Evolutionary conservation across 35 echinoderm and acorn worm species (phyloP), one percentile per base, ranked within the genome.

Genomic region (Lytechinus pictus): DNA sequence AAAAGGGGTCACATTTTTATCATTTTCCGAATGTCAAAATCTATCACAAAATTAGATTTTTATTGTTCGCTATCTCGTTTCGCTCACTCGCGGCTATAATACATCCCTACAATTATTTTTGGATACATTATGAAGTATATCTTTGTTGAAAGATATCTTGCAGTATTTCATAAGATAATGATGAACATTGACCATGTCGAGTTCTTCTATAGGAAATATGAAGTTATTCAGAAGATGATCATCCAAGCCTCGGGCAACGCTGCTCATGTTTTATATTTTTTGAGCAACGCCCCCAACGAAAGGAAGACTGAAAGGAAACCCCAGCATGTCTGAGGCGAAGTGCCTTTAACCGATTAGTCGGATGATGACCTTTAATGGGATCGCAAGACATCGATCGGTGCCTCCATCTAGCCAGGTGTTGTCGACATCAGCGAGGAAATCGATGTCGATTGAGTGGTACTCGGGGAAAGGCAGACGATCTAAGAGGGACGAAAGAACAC

Each of bases 381-480:
- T 44, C 28, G 88, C 29, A 9, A 51, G 3, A 10, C 88, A 90
- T 90, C 88, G 88, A 90, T 90, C 52, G 28, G 88, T 90, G 88
- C 88, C 88, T 54, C 29, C 29, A 54, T 90, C 88, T 90, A 90
- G 11, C 88, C 88, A 90, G 88, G 88, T 90, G 88, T 44, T 90
- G 52, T 44, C 88, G 52, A 52, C 11, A 27, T 54, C 52, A 33
- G 88, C 11, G 88, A 90, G 88, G 88, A 90, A 90, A 90, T 90
- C 88, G 88, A 90, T 90, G 52, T 19, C 88, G 52, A 10, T 90
- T 90, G 66, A 79, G 66, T 79, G 66, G 66, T 79, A 24, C 66
- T 79, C 14, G 19, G 3, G 66, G 66, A 79, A 24, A 79, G 66
- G n/a, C 66, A 24, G 66, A 24, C 66, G 16, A 79, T 79, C 66